Base-by-base conservation (phyloP, 1,140 invertebrate species). In the Zaprionus gabonicus region DNA sequence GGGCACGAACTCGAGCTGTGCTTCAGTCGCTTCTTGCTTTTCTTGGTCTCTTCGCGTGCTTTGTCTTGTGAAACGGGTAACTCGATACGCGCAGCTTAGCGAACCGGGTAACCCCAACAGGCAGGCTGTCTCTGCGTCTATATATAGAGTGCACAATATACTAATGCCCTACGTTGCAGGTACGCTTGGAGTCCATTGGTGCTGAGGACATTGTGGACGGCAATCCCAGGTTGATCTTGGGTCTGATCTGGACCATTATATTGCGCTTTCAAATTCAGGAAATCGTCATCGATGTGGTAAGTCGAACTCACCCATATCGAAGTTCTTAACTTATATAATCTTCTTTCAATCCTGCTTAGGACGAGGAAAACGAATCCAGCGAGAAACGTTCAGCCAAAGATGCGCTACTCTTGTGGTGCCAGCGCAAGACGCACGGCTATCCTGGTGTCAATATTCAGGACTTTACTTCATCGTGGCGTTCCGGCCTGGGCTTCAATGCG, bases 321-420 rank as follows among this genome's bases (percentile, higher is more conserved):
- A 23, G 46, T 1, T 25, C 10, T 20, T 1, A 13, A 20, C 1
- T 25, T 1, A 25, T 6, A 0, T 17, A 9, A 46, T 51, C 4
- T 51, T 3, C 1, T 23, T 10, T 5, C 10, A 25, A 25, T 51
- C n/a, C 1, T 17, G 3, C n/a, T 46, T 73, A 97, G 97, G 98
- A 99, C 93, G 98, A 99, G 94, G 97, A 99, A 91, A 98, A 99
- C 93, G 98, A 98, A 93, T 98, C 97, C 76, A 98, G 97, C 76
- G 99, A 99, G 93, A 99, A 99, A 94, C 99, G 98, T 94, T 99
- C 98, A 4, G 99, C 99, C 65, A 99, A 99, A 95, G 99, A 99
- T 94, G 99, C 99, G 4, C 93, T 99, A 69, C 94, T 99, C 31
- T 94, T 99, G 56, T 99, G 99, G 99, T 99, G 99, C 92, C 99